Conservation (phyloP, 35 echinoderm and acorn worm genomes). For the Patiria miniata region DNA sequence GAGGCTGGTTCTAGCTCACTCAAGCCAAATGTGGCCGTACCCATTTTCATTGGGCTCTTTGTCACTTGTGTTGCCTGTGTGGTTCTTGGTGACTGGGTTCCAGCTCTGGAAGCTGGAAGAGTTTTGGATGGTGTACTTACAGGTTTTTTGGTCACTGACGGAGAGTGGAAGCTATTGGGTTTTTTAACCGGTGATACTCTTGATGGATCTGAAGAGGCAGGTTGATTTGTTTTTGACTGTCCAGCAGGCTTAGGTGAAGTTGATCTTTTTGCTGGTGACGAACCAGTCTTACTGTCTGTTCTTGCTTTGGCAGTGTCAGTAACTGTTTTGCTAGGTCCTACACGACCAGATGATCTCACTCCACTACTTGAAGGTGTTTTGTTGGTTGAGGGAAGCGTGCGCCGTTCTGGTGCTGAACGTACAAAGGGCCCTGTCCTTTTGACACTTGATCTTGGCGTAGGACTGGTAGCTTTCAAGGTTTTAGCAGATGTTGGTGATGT, state of each 20-base stretch:
- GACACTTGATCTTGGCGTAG: background rate
- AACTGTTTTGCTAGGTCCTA: background rate
- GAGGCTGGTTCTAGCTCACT: background rate
- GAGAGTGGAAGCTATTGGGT: slow-evolving; percentile 3
- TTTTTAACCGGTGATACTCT: background rate
- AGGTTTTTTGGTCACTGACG: background rate
- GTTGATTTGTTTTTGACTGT: background rate
- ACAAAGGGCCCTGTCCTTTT: background rate
- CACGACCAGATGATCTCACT: background rate
- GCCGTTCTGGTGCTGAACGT: background rate
- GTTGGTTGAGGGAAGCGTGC: background rate
- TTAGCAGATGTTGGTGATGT: background rate
- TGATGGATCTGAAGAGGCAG: background rate
- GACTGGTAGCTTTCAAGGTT: background rate
- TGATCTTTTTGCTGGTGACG: background rate
- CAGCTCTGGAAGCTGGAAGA: background rate
- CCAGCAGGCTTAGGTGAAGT: slow-evolving; percentile 12
- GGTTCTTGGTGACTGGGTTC: background rate
- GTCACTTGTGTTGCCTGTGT: background rate
- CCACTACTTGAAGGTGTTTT: background rate
- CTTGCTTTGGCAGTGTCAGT: background rate
- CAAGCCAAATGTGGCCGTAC: background rate
- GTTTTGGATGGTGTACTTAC: background rate
- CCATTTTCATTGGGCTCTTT: slow-evolving; percentile 13
- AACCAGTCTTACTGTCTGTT: background rate